Evolutionary conservation across 2,888 invertebrate species (phyloP), one percentile per base, ranked within the genome.

Genomic region (Andrena camellia): DNA sequence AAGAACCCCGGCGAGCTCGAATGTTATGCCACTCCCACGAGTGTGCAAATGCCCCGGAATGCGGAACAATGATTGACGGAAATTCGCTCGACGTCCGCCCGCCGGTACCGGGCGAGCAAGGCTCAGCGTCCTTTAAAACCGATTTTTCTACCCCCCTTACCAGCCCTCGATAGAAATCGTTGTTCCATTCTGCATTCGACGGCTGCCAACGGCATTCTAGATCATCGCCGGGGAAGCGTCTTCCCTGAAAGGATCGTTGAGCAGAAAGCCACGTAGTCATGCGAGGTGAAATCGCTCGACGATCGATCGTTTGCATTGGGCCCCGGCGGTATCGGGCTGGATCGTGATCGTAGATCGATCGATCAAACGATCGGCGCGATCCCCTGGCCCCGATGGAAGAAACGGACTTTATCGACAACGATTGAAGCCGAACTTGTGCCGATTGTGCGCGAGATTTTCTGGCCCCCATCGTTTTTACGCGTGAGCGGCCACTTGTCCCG

Each of bases 31-130:
- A 78, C 83, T 88, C 84, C 77, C 81, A 76, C 77, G 82, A 76
- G 63, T 83, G 63, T 83, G 83, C 76, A 84, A 85, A 80, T 85
- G 63, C 79, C 62, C 71, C 75, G 88, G 91, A 92, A 92, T 90
- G 90, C 90, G 90, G 90, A 90, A 90, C 91, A 85, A 84, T 86
- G 89, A 90, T 81, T 91, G 92, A 91, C 89, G 90, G 91, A 89
- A 90, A 90, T 90, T 90, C 84, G 87, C 78, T 82, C 75, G 84
- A 64, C 86, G 81, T 83, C 74, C 77, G 59, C 68, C 70, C 59
- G 23, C 69, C 29, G 57, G 23, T 20, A 20, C 20, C 48, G 13
- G 13, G 17, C 68, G 70, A 60, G 13, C 13, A 13, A 5, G 20
- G 59, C 48, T 33, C 48, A 75, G 29, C 29, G n/a, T 42, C 48